Conservation (phyloP, 1,140 invertebrate species). For the Acromyrmex charruanus region DNA sequence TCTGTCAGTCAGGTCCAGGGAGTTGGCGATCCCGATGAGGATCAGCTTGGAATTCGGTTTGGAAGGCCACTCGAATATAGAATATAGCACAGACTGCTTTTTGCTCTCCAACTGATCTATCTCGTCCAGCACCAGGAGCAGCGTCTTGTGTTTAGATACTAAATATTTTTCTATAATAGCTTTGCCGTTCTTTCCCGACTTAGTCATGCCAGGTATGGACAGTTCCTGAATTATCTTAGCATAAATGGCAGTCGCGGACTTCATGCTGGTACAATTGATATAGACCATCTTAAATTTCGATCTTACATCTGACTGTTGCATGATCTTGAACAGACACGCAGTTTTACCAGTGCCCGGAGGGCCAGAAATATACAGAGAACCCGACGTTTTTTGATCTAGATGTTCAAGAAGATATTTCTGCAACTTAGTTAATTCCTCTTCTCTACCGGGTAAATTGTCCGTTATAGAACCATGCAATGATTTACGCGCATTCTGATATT, state of each 20-base stretch:
- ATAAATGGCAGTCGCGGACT: slow-evolving; percentile 91
- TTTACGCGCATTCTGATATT: slow-evolving; percentile 88
- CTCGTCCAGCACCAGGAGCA: slow-evolving; percentile 97
- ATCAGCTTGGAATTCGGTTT: slow-evolving; percentile 90
- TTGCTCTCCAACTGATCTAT: slow-evolving; percentile 96
- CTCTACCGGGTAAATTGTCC: slow-evolving; percentile 91
- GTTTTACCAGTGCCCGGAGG: slow-evolving; percentile 99
- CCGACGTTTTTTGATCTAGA: slow-evolving; percentile 90
- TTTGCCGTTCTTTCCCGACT: slow-evolving; percentile 88
- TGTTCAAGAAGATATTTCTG: slow-evolving; percentile 90
- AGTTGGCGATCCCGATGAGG: slow-evolving; percentile 97
- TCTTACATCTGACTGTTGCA: slow-evolving; percentile 88
- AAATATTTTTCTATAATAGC: slow-evolving; percentile 90
- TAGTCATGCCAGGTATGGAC: slow-evolving; percentile 85
- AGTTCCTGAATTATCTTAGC: slow-evolving; percentile 90
- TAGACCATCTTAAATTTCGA: slow-evolving; percentile 90
- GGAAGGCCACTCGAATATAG: slow-evolving; percentile 97
- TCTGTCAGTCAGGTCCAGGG: slow-evolving; percentile 98
- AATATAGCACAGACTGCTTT: slow-evolving; percentile 95
- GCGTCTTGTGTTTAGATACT: slow-evolving; percentile 88
- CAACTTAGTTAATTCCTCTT: slow-evolving; percentile 91
- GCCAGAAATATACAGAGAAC: slow-evolving; percentile 97
- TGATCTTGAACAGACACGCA: slow-evolving; percentile 92
- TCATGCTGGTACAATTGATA: slow-evolving; percentile 94
- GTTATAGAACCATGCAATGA: slow-evolving; percentile 91